These are phyloP conservation scores for Omphaloscelis lunosa DNA, from an alignment of 2,888 invertebrate species.

Conservation along the genomic window DNA sequence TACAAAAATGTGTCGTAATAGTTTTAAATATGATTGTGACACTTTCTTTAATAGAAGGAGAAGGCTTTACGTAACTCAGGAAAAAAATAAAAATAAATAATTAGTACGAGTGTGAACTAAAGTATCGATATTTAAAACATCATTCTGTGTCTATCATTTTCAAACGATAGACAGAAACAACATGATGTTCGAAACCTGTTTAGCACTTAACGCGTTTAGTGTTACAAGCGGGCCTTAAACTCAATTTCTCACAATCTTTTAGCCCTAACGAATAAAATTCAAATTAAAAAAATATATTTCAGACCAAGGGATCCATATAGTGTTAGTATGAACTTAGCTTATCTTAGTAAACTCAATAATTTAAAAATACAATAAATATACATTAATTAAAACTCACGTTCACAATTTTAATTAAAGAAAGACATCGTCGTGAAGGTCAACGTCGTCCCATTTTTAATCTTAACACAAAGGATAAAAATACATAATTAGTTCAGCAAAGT, in stretches of 20 bases:
- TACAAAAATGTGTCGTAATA: no score
- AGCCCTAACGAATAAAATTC: background rate
- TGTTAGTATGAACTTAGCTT: no score
- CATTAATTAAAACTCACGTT: constrained; percentile 11
- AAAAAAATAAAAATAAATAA: no score
- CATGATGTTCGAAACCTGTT: background rate
- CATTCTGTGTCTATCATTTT: background rate
- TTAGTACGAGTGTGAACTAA: no score
- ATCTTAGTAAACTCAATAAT: no score
- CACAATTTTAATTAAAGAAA: background rate
- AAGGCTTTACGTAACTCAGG: no score
- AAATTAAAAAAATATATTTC: no score
- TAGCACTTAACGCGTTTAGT: background rate
- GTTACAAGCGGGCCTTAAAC: background rate
- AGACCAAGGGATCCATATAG: no score
- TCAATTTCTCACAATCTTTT: background rate
- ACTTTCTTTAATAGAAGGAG: no score
- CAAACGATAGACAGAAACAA: background rate
- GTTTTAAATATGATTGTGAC: no score
- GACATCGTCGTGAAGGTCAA: background rate
- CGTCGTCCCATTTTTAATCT: constrained; percentile 39
- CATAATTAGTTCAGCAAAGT: constrained; percentile 48
- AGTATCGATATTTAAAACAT: no score
- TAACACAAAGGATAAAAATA: constrained; percentile 34
- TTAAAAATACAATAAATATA: no score